phyloP scores from a whole-genome alignment of 1,140 invertebrate species.

The Bombus pascuorum region DNA sequence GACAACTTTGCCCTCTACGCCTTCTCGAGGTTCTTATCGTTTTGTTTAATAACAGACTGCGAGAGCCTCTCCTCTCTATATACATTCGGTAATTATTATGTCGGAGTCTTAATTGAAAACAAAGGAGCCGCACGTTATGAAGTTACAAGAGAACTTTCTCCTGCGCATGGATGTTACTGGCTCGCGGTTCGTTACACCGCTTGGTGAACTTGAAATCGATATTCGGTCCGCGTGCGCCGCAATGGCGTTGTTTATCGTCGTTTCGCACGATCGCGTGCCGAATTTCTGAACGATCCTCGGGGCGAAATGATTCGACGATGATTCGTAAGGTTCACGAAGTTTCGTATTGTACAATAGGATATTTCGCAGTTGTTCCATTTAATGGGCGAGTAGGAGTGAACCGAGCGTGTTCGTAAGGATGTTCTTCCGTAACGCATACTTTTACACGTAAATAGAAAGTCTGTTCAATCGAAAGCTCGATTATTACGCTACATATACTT shows the following conservation, averaged over 20 bases:
- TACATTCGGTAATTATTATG: constrained; percentile 32
- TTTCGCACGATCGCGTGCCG: constrained; percentile 18
- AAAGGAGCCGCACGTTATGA: constrained; percentile 52
- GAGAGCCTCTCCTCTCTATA: constrained; percentile 14
- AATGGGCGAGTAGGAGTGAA: too few species aligned
- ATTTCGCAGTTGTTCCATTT: not conserved
- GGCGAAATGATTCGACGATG: constrained; percentile 9
- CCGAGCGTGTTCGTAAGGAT: too few species aligned
- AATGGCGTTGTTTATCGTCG: constrained; percentile 38
- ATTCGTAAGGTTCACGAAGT: not conserved
- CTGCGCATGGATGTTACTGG: not conserved
- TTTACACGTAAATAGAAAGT: too few species aligned
- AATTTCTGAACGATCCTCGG: constrained; percentile 23
- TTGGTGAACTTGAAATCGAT: constrained; percentile 38
- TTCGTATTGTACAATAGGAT: not conserved
- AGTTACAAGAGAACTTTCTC: constrained; percentile 50
- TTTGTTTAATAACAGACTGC: constrained; percentile 35
- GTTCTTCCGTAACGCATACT: too few species aligned
- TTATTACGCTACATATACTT: too few species aligned
- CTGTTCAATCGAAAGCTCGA: too few species aligned
- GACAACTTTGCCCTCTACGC: not conserved
- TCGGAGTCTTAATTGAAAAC: constrained; percentile 52
- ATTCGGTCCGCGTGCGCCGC: constrained; percentile 26
- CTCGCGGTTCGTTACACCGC: constrained; percentile 10
- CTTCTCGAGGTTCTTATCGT: constrained; percentile 2